Percentiles rank a stretch among this genome's conserved stretches.
phyloP scores from a whole-genome alignment of 1,140 invertebrate species.

The Bicyclus anynana region DNA sequence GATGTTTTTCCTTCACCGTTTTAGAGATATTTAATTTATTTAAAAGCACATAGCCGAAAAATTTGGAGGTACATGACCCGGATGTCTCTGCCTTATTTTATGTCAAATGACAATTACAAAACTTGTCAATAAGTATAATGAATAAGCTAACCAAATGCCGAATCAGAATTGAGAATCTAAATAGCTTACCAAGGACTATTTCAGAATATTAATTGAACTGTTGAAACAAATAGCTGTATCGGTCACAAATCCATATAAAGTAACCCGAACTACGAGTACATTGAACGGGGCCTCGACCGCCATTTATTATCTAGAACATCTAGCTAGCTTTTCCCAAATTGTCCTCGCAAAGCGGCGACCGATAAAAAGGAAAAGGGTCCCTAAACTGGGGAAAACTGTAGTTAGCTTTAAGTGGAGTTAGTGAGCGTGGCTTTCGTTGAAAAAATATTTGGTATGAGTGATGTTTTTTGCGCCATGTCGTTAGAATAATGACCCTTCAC shows the following conservation, averaged over 20 bases:
- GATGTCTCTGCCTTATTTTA: too few relatives aligned
- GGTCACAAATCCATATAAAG: not conserved
- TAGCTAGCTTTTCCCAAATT: not conserved
- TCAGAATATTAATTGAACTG: too few relatives aligned
- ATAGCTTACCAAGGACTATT: too few relatives aligned
- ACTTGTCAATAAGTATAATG: too few relatives aligned
- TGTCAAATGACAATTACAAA: too few relatives aligned
- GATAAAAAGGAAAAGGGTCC: conserved; percentile 4
- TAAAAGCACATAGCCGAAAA: too few relatives aligned
- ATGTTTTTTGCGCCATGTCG: not conserved
- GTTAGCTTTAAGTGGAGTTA: conserved; percentile 11
- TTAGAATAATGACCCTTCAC: not conserved
- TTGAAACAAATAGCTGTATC: not conserved
- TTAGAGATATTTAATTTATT: too few relatives aligned
- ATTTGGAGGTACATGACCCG: too few relatives aligned
- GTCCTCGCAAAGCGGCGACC: not conserved
- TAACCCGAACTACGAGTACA: not conserved
- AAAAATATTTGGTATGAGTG: not conserved
- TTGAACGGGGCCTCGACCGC: not conserved
- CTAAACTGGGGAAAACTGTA: conserved; percentile 10
- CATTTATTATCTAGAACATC: conserved; percentile 1
- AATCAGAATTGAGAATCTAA: too few relatives aligned
- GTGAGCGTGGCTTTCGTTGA: conserved; percentile 3
- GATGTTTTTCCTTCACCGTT: too few relatives aligned
- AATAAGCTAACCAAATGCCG: too few relatives aligned